Evolutionary conservation across 2,888 invertebrate species (phyloP).

Genomic region (Melieria picta): DNA sequence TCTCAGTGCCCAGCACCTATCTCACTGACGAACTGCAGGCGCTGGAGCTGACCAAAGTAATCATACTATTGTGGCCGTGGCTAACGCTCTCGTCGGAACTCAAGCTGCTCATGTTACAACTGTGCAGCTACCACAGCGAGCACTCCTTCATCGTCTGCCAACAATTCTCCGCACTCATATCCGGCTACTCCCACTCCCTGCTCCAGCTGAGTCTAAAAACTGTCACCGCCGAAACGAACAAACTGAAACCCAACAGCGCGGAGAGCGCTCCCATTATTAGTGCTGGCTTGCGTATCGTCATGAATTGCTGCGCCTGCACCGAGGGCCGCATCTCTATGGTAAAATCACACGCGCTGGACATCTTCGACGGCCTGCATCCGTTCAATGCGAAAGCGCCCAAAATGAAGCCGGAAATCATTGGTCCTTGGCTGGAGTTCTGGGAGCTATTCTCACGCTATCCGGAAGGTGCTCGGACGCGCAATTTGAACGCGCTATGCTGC

Average conservation of each 20-base stretch:
- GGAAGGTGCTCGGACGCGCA: slow-evolving; percentile 54
- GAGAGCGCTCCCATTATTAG: slow-evolving; percentile 46
- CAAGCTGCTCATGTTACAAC: slow-evolving; percentile 51
- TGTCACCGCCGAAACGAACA: slow-evolving; percentile 55
- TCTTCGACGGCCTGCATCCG: slow-evolving; percentile 59
- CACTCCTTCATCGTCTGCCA: slow-evolving; percentile 61
- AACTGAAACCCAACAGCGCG: slow-evolving; percentile 48
- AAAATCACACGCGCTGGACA: slow-evolving; percentile 58
- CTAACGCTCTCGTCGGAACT: slow-evolving; percentile 56
- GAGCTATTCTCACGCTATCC: slow-evolving; percentile 61
- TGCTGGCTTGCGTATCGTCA: slow-evolving; percentile 54
- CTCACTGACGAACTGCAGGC: slow-evolving; percentile 53
- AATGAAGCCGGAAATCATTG: slow-evolving; percentile 50
- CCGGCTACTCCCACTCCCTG: slow-evolving; percentile 54
- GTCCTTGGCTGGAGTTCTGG: slow-evolving; percentile 62
- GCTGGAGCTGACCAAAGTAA: slow-evolving; percentile 46
- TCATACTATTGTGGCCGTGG: slow-evolving; percentile 62
- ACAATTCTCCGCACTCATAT: slow-evolving; percentile 51
- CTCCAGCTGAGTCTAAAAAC: slow-evolving; percentile 56
- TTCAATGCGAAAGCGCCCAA: slow-evolving; percentile 49
- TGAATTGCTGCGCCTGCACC: slow-evolving; percentile 61
- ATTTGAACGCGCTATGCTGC: slow-evolving; percentile 53
- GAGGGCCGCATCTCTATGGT: slow-evolving; percentile 61
- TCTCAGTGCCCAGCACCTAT: slow-evolving; percentile 49
- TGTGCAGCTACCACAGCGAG: slow-evolving; percentile 57